Evolutionary conservation across 1,140 invertebrate species (phyloP).

Genomic region (Psix sp.): DNA sequence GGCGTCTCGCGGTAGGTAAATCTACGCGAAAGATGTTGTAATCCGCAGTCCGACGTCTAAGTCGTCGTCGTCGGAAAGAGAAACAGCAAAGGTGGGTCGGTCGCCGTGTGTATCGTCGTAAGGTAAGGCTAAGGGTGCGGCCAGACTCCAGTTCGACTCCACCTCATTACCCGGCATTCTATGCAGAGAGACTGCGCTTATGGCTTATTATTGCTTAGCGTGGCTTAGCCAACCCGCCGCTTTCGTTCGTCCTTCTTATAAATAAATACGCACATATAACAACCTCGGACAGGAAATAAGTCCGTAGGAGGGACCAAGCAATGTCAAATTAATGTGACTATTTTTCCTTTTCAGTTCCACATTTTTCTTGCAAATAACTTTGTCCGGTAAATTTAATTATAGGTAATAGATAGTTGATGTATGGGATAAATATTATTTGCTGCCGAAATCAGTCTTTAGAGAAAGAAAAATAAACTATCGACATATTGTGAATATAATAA

Average conservation of each 20-base stretch:
- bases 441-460: too few species aligned
- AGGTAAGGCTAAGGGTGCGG: slow-evolving; percentile 75
- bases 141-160: slow-evolving; percentile 73
- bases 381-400: too few species aligned
- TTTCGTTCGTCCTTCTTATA: slow-evolving; percentile 63
- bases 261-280: slow-evolving; percentile 57
- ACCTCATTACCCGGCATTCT: slow-evolving; percentile 78
- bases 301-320: slow-evolving; percentile 43
- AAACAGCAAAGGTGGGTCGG: slow-evolving; percentile 70
- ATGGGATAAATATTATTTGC: too few species aligned
- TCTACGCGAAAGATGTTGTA: slow-evolving; percentile 63
- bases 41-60: slow-evolving; percentile 51
- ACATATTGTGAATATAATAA: too few species aligned
- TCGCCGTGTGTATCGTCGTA: slow-evolving; percentile 62
- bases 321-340: slow-evolving; percentile 51
- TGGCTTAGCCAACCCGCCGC: slow-evolving; percentile 69
- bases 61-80: slow-evolving; percentile 52
- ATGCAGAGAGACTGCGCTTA: slow-evolving; percentile 74
- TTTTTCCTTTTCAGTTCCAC: too few species aligned
- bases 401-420: too few species aligned
- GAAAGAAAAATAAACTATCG: too few species aligned
- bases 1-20: slow-evolving; percentile 59
- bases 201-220: slow-evolving; percentile 74
- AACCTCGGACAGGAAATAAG: slow-evolving; percentile 41
- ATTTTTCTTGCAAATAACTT: too few species aligned